Base-by-base conservation (phyloP, 2,797 vertebrate genomes). In the Acropternis orthonyx region DNA sequence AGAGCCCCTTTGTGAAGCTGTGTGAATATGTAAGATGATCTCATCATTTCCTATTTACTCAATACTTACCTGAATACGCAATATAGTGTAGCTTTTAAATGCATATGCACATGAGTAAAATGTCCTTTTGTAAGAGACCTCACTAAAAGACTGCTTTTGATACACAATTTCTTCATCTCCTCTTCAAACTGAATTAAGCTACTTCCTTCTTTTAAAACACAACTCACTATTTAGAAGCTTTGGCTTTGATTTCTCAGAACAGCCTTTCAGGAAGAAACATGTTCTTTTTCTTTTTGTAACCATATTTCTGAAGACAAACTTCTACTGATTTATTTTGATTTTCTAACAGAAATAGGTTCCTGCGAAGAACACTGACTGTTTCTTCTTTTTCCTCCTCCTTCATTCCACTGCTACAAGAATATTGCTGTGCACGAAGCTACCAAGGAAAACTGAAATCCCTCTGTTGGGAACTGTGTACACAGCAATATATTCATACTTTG, bases 31-130 rank as follows among this genome's bases (percentile, higher is more conserved):
- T 97, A 96, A 88, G 95, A 97, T 98, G 97, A 98, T 85, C 97
- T 98, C 97, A 98, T 97, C 96, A 96, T 97, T 98, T 98, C 97
- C 97, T 98, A 97, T 97, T 98, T 97, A 97, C 95, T 97, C 97
- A 96, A 95, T 96, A 96, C 97, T 97, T 97, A 98, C 98, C 98
- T 98, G 97, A 98, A 98, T 98, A 86, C 97, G 82, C 97, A 97
- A 96, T 97, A 97, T 94, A 96, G 85, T 95, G 96, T 96, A 88
- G 97, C 96, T 97, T 98, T 97, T 97, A 96, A 97, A 97, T 96
- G 95, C 97, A 94, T 97, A 96, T 96, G 96, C 97, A 95, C 96
- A 94, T 66, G 91, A 78, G 96, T 96, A 94, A 97, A 97, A 97
- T 71, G 96, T 96, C 96, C 97, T 98, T 97, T 98, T 98, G 97